Conservation (phyloP, 2,888 invertebrate species). For the Perithous albicinctus region DNA sequence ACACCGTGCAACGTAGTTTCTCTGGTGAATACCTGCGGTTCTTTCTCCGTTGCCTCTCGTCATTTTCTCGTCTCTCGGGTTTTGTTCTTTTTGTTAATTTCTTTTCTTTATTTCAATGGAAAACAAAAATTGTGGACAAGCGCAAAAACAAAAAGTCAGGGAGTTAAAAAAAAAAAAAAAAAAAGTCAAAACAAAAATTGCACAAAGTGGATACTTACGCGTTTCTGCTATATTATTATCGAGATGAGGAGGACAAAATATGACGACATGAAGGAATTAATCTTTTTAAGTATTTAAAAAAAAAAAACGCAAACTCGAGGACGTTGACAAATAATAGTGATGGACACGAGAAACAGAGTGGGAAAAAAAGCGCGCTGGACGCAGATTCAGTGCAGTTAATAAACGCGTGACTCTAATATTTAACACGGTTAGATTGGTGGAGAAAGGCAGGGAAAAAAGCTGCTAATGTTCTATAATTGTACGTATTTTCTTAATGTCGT, state of each 20-base stretch:
- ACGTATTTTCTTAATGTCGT: constrained; percentile 24
- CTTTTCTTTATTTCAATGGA: constrained; percentile 13
- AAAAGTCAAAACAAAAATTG: constrained; percentile 48
- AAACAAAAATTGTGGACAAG: constrained; percentile 53
- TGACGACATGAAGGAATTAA: constrained; percentile 11
- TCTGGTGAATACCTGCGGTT: constrained; percentile 65
- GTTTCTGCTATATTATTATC: constrained; percentile 36
- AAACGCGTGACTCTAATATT: constrained; percentile 51
- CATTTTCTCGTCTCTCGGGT: constrained; percentile 40
- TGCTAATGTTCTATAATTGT: constrained; percentile 12
- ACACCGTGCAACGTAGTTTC: constrained; percentile 81
- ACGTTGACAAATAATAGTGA: constrained; percentile 51
- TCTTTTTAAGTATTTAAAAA: constrained; percentile 26
- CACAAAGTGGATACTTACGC: constrained; percentile 48
- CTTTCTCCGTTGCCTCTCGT: constrained; percentile 60
- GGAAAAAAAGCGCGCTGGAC: constrained; percentile 54
- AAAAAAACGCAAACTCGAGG: constrained; percentile 47
- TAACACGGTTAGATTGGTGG: constrained; percentile 43
- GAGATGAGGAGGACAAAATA: constrained; percentile 32
- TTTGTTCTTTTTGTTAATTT: constrained; percentile 13
- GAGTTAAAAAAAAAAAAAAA: constrained; percentile 11
- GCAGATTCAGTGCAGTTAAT: constrained; percentile 62
- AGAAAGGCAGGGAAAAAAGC: not conserved
- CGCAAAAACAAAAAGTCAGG: constrained; percentile 47
- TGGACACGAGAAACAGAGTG: constrained; percentile 52